Evolutionary conservation across 2,888 invertebrate species (phyloP), one percentile per base, ranked within the genome.

Genomic region (Nemoura dubitans): DNA sequence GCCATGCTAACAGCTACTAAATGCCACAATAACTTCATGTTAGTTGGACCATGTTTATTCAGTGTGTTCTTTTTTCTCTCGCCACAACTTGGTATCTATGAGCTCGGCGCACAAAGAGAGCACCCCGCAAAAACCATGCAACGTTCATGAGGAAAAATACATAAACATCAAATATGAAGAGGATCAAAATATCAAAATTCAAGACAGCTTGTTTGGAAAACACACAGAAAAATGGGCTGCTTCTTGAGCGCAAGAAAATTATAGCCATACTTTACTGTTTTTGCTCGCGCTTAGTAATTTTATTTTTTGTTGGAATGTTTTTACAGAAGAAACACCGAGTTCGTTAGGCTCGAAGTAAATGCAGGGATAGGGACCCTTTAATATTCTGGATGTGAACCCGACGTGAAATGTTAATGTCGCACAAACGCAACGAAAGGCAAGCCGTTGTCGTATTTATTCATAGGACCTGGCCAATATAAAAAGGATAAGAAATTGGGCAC

Each of bases 401-500:
- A 59, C 26, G 76, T 76, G 16, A 84, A 84, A 84, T 84, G 59
- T 59, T 84, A 84, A 84, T 84, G 84, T 84, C 27, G 59, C 84
- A 76, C 84, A 43, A 42, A 83, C 30, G 26, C 59, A 84, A 84
- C 28, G 29, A 76, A n/a, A 84, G n/a, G 14, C 84, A 76, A 84
- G 76, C 28, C 59, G 84, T 26, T 30, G 81, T 27, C n/a, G 27
- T 84, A 76, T 84, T 84, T 84, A 84, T 84, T 84, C 84, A 84
- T 84, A 84, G 84, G 59, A 28, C 43, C 28, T 29, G 16, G 26
- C 84, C 84, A 84, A 84, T 84, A 76, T 59, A 59, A 59, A 81
- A 80, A 21, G 29, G 84, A 28, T 59, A 84, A 26, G 59, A 76
- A 84, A 84, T 59, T 84, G 84, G 84, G 29, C 84, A 59, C 84